Evolutionary conservation across 2,888 invertebrate species (phyloP), one percentile per base, ranked within the genome.

Genomic region (Sturmia bella): DNA sequence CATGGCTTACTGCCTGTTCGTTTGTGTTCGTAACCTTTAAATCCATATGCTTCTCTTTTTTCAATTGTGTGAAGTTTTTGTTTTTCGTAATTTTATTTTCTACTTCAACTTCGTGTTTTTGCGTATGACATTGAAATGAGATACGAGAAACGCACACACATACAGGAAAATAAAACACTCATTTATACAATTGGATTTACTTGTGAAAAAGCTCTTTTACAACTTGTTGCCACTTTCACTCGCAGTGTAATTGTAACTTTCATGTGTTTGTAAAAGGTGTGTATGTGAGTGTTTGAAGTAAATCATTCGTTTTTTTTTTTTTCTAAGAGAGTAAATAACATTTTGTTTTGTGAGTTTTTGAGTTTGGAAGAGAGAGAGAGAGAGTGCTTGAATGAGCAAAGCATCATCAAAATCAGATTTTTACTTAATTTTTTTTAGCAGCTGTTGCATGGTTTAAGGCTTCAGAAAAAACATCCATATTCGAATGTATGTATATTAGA

Each of bases 151-250:
- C 7, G 11, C 7, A 37, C 57, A 41, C 24, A 19, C 13, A 13
- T 17, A 59, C 3, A 37, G 4, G 21, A 12, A 15, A 13, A 57
- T 12, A n/a, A n/a, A n/a, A 39, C 57, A 59, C 39, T 24, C 21
- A 2, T 21, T 6, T 1, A n/a, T 0, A 48, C 37, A 45, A 15
- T 19, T 12, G 32, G 6, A 24, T 11, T n/a, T n/a, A 6, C 39
- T 24, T 21, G n/a, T 19, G 45, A 39, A 72, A 77, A 66, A 72
- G 70, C 70, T 76, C 89, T 89, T 88, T 85, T 87, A 86, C 89
- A 89, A 89, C 89, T 89, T 89, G 89, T 89, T 89, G 90, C 89
- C 87, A 87, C 57, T 83, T 85, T 85, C 77, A 83, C 72, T 78
- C 74, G n/a, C 32, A 66, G 41, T 66, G 54, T 69, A 27, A 17